phyloP scores from a whole-genome alignment of 1,140 invertebrate genomes.

The Solenopsis invicta region DNA sequence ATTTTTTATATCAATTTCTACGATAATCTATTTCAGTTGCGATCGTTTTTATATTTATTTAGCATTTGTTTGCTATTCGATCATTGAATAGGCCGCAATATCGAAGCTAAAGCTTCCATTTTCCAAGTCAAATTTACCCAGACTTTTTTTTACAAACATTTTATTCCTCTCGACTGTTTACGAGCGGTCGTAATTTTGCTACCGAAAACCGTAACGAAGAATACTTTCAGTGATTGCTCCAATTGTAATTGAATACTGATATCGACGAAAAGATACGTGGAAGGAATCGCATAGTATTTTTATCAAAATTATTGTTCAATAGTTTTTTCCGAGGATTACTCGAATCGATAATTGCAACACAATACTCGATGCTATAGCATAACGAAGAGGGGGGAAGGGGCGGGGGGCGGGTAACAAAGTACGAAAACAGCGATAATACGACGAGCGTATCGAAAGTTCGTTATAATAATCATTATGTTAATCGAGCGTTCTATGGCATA shows the following conservation, averaged over 20 bases:
- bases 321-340: constrained; percentile 63
- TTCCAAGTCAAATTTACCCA: constrained; percentile 4
- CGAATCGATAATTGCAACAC: constrained; percentile 71
- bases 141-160: background rate
- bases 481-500: constrained; percentile 67
- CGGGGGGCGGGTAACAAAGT: constrained; percentile 40
- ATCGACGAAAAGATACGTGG: constrained; percentile 6
- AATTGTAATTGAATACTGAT: constrained; percentile 64
- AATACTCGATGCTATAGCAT: constrained; percentile 68
- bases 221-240: constrained; percentile 6
- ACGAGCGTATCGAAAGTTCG: constrained; percentile 65
- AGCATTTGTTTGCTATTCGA: background rate
- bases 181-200: constrained; percentile 36
- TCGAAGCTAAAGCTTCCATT: background rate
- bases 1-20: background rate
- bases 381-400: background rate
- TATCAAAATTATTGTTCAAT: constrained; percentile 61
- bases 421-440: constrained; percentile 12
- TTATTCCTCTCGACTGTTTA: constrained; percentile 16
- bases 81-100: background rate
- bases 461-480: constrained; percentile 82
- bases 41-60: background rate
- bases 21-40: background rate
- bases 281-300: constrained; percentile 46
- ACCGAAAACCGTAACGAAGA: background rate